Percentiles rank a stretch among this genome's conserved stretches.
These are phyloP conservation scores for Trididemnum miniatum DNA, from an alignment of 23 tunicate species.

Conservation along the genomic window DNA sequence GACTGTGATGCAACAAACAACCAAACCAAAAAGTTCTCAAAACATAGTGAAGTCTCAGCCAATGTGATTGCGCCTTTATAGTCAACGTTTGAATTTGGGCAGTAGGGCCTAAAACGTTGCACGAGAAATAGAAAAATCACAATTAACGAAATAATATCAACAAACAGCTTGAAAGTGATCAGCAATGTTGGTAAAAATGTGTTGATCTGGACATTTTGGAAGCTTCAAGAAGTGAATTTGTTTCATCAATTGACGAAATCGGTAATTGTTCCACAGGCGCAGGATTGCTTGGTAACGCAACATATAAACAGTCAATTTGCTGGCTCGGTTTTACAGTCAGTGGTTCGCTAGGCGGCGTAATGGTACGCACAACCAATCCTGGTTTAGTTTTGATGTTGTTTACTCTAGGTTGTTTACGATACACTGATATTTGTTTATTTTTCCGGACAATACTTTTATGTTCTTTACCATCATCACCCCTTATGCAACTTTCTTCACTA, in stretches of 20 bases:
- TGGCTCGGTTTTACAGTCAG: not conserved
- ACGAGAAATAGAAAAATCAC: conserved; percentile 2
- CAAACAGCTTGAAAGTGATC: not conserved
- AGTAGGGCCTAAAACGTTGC: not conserved
- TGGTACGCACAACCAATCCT: conserved; percentile 34
- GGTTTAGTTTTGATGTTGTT: conserved; percentile 18
- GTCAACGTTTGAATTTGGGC: no score
- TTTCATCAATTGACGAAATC: conserved; percentile 12
- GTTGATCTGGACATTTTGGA: not conserved
- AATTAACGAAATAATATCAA: not conserved
- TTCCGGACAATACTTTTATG: conserved; percentile 2
- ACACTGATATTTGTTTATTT: not conserved
- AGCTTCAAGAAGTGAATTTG: not conserved
- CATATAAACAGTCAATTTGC: conserved; percentile 48
- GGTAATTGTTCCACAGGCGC: not conserved
- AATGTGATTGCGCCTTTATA: no score
- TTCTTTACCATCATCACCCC: not conserved
- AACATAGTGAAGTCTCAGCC: no score
- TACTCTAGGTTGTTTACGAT: not conserved
- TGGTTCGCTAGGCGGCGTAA: conserved; percentile 10
- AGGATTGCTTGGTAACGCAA: conserved; percentile 34
- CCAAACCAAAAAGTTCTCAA: no score
- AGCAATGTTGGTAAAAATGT: not conserved
- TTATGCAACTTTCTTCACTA: not conserved
- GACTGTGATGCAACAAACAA: no score